These are phyloP conservation scores for Branchipolynoe longqiensis DNA, from an alignment of 2,888 invertebrate species.

Conservation along the genomic window DNA sequence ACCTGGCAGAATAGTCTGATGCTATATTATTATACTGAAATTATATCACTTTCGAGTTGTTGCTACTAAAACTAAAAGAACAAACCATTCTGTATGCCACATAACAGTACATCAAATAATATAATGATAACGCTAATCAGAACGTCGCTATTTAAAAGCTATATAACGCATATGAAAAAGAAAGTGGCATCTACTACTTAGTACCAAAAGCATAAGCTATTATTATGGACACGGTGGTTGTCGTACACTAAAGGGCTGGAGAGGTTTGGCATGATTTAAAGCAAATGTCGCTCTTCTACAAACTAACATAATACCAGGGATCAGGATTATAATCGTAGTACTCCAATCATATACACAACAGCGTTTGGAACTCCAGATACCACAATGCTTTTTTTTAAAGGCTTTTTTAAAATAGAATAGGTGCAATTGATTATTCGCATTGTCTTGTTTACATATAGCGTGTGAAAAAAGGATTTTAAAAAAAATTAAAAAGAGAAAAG, in stretches of 20 bases:
- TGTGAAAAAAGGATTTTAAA: too few species aligned
- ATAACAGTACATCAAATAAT: conserved; percentile 13
- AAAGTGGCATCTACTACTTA: conserved; percentile 47
- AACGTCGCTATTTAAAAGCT: conserved; percentile 13
- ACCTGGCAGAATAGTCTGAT: conserved; percentile 21
- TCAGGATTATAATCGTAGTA: conserved; percentile 21
- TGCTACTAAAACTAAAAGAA: conserved; percentile 49
- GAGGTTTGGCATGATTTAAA: conserved; percentile 43
- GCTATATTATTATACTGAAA: conserved; percentile 39
- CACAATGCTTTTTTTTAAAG: not conserved
- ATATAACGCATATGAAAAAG: conserved; percentile 30
- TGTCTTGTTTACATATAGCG: too few species aligned
- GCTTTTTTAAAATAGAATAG: not conserved
- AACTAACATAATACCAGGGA: conserved; percentile 31
- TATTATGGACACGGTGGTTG: conserved; percentile 29
- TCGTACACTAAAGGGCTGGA: not conserved
- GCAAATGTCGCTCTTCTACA: conserved; percentile 21
- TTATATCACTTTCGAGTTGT: conserved; percentile 1
- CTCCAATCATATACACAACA: conserved; percentile 30
- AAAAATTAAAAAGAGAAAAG: not conserved
- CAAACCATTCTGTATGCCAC: conserved; percentile 37
- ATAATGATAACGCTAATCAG: conserved; percentile 18
- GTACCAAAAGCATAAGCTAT: conserved; percentile 19
- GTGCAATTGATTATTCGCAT: not conserved
- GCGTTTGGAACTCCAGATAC: conserved; percentile 33